Base-by-base conservation (phyloP, 2,797 vertebrate genomes). In the Paedocypris micromegethes region DNA sequence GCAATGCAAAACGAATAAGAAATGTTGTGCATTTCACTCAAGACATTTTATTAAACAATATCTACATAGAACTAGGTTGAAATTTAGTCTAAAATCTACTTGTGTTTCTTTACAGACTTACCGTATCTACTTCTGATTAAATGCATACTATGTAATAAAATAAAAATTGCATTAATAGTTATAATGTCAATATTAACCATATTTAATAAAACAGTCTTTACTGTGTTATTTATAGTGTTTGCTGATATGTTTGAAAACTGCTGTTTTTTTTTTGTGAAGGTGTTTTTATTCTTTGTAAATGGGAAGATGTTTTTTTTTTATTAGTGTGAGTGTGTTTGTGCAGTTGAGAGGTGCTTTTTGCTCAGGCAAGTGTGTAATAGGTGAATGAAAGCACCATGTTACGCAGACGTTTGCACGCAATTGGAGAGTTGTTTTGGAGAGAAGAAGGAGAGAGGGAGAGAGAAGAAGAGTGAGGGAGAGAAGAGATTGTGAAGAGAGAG, bases 381-480 rank as follows among this genome's bases (percentile, higher is more conserved):
- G 51, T 62, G 51, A 45, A 62, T 56, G 52, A 69, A 69, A 62
- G 41, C 59, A 62, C 44, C 51, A 70, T 62, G 58, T 68, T 23
- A 60, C 59, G 44, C 68, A 70, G 52, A 70, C 52, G 39, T 70
- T 57, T 50, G 44, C 52, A 56, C 59, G 45, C 4, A 6, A 44
- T 42, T 61, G 55, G 66, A 40, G 6, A 44, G 48, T n/a, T n/a
- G n/a, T n/a, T n/a, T n/a, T n/a, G n/a, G 7, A 49, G 3, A 9
- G 9, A 5, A n/a, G n/a, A n/a, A n/a, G n/a, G n/a, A 41, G 39
- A 82, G 73, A 81, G 74, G 76, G 75, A 75, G 74, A 73, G 77
- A 83, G 77, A 77, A 78, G 70, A 75, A 79, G 75, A 80, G 70
- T 79, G 83, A 83, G 76, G 81, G 78, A 78, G 80, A 84, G 80